phyloP scores from a whole-genome alignment of 2,888 invertebrate genomes.

The Periphyllus acericola region DNA sequence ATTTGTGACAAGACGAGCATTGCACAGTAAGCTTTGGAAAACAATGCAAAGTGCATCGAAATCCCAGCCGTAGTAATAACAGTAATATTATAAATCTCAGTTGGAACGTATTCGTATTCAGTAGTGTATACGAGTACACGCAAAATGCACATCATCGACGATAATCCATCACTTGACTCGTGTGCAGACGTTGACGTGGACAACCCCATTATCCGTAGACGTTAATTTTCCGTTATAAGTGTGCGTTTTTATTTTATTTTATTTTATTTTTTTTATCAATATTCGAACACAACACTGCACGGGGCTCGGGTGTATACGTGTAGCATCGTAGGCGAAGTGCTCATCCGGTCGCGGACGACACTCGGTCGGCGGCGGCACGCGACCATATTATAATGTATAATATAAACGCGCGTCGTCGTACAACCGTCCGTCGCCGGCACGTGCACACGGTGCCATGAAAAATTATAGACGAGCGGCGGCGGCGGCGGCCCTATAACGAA shows the following conservation, averaged over 20 bases:
- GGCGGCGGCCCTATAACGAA: constrained; percentile 37
- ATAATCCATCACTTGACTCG: too few species aligned
- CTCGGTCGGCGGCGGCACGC: constrained; percentile 17
- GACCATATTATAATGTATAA: constrained; percentile 3
- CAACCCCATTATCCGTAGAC: constrained; percentile 6
- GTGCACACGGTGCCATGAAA: constrained; percentile 49
- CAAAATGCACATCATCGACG: too few species aligned
- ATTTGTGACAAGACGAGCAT: too few species aligned
- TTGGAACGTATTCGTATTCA: too few species aligned
- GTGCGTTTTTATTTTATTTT: not conserved
- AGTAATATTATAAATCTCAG: too few species aligned
- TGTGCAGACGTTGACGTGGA: not conserved
- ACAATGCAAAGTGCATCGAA: too few species aligned
- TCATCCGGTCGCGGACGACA: constrained; percentile 44
- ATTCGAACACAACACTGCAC: not conserved
- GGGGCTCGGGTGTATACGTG: not conserved
- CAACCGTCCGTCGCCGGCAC: not conserved
- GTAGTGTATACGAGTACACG: too few species aligned
- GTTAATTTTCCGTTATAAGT: constrained; percentile 28
- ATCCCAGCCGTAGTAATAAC: too few species aligned
- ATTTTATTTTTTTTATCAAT: not conserved
- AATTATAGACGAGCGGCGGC: constrained; percentile 50
- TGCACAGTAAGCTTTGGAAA: too few species aligned
- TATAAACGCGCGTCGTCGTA: not conserved
- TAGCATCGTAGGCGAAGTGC: not conserved